Percentiles rank a stretch among this genome's conserved stretches.
phyloP scores from a whole-genome alignment of 2,888 invertebrate species.

The Amblyjoppa proteus region DNA sequence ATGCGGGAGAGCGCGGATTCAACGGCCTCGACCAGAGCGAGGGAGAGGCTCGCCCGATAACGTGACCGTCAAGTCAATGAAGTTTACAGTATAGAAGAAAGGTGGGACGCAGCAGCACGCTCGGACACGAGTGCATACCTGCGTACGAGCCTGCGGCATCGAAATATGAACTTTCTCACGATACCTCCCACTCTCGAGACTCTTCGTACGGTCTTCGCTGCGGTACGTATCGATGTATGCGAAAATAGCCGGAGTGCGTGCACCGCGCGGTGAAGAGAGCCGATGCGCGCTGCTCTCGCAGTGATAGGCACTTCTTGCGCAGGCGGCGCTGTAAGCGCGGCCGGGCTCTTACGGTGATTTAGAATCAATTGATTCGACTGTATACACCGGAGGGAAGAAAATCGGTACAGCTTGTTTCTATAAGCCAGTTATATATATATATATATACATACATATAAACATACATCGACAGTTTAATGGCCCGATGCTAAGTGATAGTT shows the following conservation, averaged over 20 bases:
- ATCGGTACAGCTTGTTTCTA: constrained; percentile 20
- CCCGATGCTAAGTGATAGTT: constrained; percentile 45
- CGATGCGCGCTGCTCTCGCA: neutral
- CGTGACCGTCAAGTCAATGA: constrained; percentile 81
- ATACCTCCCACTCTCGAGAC: constrained; percentile 73
- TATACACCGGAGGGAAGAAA: neutral
- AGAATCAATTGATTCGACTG: constrained; percentile 37
- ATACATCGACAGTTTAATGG: constrained; percentile 38
- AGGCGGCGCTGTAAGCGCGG: neutral
- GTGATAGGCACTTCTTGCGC: neutral
- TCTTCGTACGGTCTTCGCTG: constrained; percentile 11
- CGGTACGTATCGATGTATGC: constrained; percentile 11
- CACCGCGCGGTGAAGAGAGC: constrained; percentile 1
- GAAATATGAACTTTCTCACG: constrained; percentile 82
- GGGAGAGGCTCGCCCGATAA: constrained; percentile 66
- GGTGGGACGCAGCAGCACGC: constrained; percentile 9
- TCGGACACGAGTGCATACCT: constrained; percentile 54
- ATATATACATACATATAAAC: neutral
- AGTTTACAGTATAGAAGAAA: constrained; percentile 46
- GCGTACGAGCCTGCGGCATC: constrained; percentile 72
- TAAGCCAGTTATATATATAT: neutral
- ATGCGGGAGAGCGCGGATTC: constrained; percentile 45
- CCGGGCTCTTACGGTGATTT: constrained; percentile 10
- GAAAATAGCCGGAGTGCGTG: constrained; percentile 18
- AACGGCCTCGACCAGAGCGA: neutral